Percentiles rank a stretch among this genome's conserved stretches.
phyloP scores from a whole-genome alignment of 92 coral and sea anemone species.

The Epizoanthus fatuus region DNA sequence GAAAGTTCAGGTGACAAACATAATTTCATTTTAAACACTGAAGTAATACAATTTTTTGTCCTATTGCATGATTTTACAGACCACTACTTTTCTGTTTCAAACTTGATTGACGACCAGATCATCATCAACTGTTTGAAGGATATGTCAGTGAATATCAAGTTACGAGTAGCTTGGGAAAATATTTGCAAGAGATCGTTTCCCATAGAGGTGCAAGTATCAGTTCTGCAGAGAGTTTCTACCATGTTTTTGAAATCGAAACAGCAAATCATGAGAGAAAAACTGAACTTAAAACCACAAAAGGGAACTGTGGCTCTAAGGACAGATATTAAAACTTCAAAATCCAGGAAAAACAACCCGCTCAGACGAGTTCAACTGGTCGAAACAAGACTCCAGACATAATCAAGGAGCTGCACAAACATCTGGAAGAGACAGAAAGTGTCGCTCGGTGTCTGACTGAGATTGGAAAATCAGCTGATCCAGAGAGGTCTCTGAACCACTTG shows the following conservation, averaged over 20 bases:
- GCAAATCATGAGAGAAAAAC: slow-evolving; percentile 53
- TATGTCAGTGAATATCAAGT: not conserved
- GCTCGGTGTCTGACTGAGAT: slow-evolving; percentile 32
- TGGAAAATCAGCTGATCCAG: slow-evolving; percentile 3
- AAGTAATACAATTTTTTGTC: not conserved
- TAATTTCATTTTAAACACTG: slow-evolving; percentile 2
- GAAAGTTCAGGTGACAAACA: slow-evolving; percentile 17
- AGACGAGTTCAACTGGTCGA: not conserved
- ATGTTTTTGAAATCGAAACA: slow-evolving; percentile 68
- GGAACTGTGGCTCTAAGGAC: slow-evolving; percentile 48
- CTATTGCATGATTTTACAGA: not conserved
- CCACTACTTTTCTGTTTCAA: slow-evolving; percentile 18
- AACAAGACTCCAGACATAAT: slow-evolving; percentile 8
- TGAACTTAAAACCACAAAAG: slow-evolving; percentile 63
- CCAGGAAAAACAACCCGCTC: slow-evolving; percentile 16
- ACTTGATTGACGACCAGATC: slow-evolving; percentile 23
- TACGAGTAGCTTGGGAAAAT: slow-evolving; percentile 14
- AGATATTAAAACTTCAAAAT: slow-evolving; percentile 30
- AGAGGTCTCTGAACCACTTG: slow-evolving; percentile 33
- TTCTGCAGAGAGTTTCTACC: slow-evolving; percentile 49
- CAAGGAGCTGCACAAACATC: slow-evolving; percentile 23
- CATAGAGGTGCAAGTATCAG: slow-evolving; percentile 17
- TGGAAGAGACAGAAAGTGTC: slow-evolving; percentile 53
- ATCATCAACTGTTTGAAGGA: slow-evolving; percentile 26
- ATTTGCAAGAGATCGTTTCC: slow-evolving; percentile 1